Evolutionary conservation across 2,113 vertebrate species (phyloP), one percentile per base, ranked within the genome.

Genomic region (Indri indri): DNA sequence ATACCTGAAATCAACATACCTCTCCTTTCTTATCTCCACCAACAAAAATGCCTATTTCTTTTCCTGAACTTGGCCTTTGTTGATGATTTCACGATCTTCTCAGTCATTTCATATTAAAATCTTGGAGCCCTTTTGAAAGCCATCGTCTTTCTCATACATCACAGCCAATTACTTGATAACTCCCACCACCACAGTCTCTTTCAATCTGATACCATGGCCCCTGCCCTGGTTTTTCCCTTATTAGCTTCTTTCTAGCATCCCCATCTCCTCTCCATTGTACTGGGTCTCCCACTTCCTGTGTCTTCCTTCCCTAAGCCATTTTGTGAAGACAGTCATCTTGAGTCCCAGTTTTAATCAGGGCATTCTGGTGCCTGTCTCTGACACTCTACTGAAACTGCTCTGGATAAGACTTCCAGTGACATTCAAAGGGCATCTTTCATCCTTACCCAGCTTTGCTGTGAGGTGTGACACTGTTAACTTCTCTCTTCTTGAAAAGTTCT

Each of bases 401-500:
- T 52, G 17, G 40, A 66, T 16, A 84, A 92, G 18, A 34, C 6
- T 90, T 25, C 2, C 12, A 3, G 42, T 45, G 23, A 79, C 59
- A 94, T 65, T 54, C 57, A n/a, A 59, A 85, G 32, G 42, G 3
- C 10, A 42, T 5, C 14, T 91, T 87, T 92, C 42, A n/a, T 83
- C 93, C 17, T 88, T 27, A 25, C 8, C 61, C n/a, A 34, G 30
- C 10, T 8, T 61, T 4, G 34, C 32, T 50, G 50, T 76, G 57
- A 70, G 40, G 74, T 32, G 4, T 52, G 52, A 59, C 22, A 77
- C n/a, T 66, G 37, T 34, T 57, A 94, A 40, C 25, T 30, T 90
- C 40, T 63, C 32, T 9, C 70, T 77, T 93, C 50, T 59, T 82
- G 6, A 83, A 93, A 96, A 85, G 8, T 52, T 85, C 9, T 63